Evolutionary conservation across 2,888 invertebrate genomes (phyloP).

Genomic region (Aphodius sticticus): DNA sequence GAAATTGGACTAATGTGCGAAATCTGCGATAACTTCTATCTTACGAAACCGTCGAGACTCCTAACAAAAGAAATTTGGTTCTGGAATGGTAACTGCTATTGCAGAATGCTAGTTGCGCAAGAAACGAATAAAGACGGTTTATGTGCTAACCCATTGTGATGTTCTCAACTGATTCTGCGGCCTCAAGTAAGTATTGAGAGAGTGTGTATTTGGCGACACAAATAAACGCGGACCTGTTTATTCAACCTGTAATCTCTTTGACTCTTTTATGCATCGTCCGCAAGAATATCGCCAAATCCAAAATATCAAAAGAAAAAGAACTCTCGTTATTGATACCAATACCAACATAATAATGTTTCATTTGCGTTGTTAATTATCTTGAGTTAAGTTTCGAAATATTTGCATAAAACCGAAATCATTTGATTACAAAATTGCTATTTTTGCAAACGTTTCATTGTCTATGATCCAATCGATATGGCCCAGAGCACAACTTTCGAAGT

Average conservation of each 20-base stretch:
- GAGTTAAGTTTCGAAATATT: not conserved
- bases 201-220: not conserved
- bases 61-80: not conserved
- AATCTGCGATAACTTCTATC: not conserved
- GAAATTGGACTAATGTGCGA: not conserved
- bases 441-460: not conserved
- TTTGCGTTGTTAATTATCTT: no score
- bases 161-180: not conserved
- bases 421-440: not conserved
- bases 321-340: no score
- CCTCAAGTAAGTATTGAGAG: not conserved
- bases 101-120: not conserved
- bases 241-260: not conserved
- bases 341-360: no score
- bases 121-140: not conserved
- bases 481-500: not conserved
- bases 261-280: not conserved
- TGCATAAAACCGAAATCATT: not conserved
- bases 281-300: not conserved
- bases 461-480: not conserved
- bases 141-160: not conserved
- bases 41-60: not conserved
- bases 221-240: not conserved
- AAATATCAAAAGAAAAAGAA: no score
- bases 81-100: slow-evolving; percentile 4